Conservation (phyloP, 2,888 invertebrate genomes). For the Syrista parreyssii region DNA sequence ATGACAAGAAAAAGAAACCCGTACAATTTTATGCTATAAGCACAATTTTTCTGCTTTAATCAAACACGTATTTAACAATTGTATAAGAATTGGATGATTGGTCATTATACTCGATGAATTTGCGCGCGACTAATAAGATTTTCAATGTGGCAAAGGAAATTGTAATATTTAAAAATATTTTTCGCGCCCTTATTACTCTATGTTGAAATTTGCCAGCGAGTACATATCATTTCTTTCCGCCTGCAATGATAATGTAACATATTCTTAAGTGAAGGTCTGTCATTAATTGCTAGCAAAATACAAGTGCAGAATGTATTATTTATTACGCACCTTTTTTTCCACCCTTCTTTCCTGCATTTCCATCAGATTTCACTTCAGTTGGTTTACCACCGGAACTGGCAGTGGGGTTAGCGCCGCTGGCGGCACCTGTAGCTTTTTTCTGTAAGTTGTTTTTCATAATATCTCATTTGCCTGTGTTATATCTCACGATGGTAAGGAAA, state of each 20-base stretch:
- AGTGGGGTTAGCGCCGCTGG: conserved; percentile 22
- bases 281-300: neutral
- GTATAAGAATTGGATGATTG: neutral
- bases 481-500: neutral
- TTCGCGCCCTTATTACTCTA: neutral
- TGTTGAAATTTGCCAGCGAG: neutral
- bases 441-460: conserved; percentile 10
- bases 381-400: conserved; percentile 29
- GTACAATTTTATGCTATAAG: neutral
- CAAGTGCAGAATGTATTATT: neutral
- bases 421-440: conserved; percentile 34
- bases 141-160: neutral
- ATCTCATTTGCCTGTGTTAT: neutral
- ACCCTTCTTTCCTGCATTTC: conserved; percentile 39
- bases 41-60: neutral
- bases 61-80: neutral
- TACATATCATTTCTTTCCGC: conserved; percentile 3
- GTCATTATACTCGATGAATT: neutral
- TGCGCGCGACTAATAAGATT: neutral
- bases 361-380: conserved; percentile 31
- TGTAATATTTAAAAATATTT: neutral
- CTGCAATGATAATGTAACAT: neutral
- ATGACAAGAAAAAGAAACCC: neutral
- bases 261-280: neutral
- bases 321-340: conserved; percentile 37